Evolutionary conservation across 2,888 invertebrate genomes (phyloP).

Genomic region (Cosmopolites sordidus): DNA sequence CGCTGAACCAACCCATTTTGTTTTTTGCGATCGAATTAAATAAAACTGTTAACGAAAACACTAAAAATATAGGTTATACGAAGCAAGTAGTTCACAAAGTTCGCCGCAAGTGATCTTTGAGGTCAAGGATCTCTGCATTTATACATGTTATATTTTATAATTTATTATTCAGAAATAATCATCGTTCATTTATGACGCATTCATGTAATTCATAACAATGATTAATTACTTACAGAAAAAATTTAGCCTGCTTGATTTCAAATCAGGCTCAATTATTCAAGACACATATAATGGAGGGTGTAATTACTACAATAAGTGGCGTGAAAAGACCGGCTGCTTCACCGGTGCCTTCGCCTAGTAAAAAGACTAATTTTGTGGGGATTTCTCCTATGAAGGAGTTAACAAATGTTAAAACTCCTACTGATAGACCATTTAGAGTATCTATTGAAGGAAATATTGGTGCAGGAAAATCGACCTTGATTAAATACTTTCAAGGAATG

Average conservation of each 20-base stretch:
- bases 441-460: constrained; percentile 51
- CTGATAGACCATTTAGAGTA: constrained; percentile 45
- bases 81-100: background rate
- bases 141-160: too few species aligned
- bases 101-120: background rate
- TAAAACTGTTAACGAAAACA: constrained; percentile 5
- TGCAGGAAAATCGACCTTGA: constrained; percentile 48
- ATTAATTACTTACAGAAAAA: too few species aligned
- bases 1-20: constrained; percentile 25
- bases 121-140: constrained; percentile 12
- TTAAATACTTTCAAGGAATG: constrained; percentile 44
- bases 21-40: background rate
- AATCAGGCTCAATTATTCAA: too few species aligned
- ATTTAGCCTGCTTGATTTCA: too few species aligned
- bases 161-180: too few species aligned
- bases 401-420: constrained; percentile 40
- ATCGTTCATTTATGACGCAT: too few species aligned
- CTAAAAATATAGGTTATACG: constrained; percentile 4
- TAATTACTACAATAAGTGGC: constrained; percentile 34
- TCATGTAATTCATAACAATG: too few species aligned
- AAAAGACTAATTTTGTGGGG: constrained; percentile 24
- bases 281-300: constrained; percentile 37
- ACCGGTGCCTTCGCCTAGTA: constrained; percentile 30
- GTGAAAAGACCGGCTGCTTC: constrained; percentile 33
- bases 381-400: constrained; percentile 41